Base-by-base conservation (phyloP, 2,888 invertebrate genomes). In the Idaea biselata region DNA sequence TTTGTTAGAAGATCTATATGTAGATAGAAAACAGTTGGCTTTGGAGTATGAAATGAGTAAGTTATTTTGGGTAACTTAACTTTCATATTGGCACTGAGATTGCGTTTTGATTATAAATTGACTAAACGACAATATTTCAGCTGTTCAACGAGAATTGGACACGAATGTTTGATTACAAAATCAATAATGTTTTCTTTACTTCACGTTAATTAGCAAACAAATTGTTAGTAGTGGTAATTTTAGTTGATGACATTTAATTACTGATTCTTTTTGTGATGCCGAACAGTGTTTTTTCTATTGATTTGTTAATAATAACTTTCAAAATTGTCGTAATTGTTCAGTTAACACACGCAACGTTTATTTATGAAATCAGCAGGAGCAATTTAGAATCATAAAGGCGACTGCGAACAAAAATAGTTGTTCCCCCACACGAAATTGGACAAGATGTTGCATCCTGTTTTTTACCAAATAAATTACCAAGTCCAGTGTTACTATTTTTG, bases 381-480 rank as follows among this genome's bases (percentile, higher is more conserved):
- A 88, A 87, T 87, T 87, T 83, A 72, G 76, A 76, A 82, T 84
- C 81, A 88, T 88, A 88, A 72, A 67, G 74, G 66, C 71, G 70
- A 69, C 73, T 71, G 81, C 78, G 76, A 69, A 74, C 80, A 66
- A 78, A 88, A 88, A 89, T 89, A 89, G 86, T 77, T 63, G 80
- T 85, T 80, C 86, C 84, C 86, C 78, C 83, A 79, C 81, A 79
- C 81, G 79, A 82, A 83, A 80, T 68, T 73, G 77, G 66, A 77
- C 76, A 75, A 44, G 44, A 44, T 8, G 44, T 44, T 44, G 44
- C 44, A 61, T 64, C 65, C 68, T 67, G 63, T 63, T 60, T 63
- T 60, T 60, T 58, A 53, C 60, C 58, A 62, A 18, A 55, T 59
- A 61, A 55, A 54, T 58, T 44, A 55, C 18, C 32, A 17, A 5